phyloP scores from a whole-genome alignment of 2,888 invertebrate species.

The Sepioteuthis lessoniana region DNA sequence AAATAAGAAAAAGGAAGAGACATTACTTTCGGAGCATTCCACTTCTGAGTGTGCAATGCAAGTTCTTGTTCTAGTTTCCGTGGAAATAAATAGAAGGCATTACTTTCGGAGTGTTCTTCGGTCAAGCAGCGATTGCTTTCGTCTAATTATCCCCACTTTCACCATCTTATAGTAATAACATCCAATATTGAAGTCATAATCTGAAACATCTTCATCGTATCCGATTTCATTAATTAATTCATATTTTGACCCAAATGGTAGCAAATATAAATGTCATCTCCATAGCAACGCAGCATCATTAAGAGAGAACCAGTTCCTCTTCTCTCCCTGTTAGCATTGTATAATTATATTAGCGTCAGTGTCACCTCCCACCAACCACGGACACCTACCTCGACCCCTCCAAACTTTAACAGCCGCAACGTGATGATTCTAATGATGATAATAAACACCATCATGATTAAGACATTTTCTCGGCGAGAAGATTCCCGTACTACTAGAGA shows the following conservation, averaged over 20 bases:
- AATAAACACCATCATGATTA: not conserved
- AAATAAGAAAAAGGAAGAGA: too few relatives aligned
- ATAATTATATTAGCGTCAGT: not conserved
- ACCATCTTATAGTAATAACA: not conserved
- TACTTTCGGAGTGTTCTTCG: too few relatives aligned
- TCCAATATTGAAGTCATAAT: not conserved
- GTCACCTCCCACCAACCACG: not conserved
- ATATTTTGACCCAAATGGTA: not conserved
- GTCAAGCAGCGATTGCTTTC: too few relatives aligned
- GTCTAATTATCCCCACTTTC: too few relatives aligned
- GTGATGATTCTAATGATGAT: not conserved
- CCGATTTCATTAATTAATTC: not conserved
- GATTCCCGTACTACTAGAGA: too few relatives aligned
- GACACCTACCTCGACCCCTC: not conserved
- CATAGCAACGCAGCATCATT: not conserved
- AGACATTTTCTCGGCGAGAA: not conserved
- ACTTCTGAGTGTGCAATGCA: too few relatives aligned
- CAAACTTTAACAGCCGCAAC: not conserved
- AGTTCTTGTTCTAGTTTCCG: too few relatives aligned
- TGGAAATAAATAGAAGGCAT: too few relatives aligned
- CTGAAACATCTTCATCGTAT: not conserved
- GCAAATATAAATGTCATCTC: not conserved
- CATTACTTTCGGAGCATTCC: too few relatives aligned
- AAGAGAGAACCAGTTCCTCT: not conserved
- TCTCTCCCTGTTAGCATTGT: not conserved